Conservation (phyloP, 2,113 vertebrate species). For the Colinus virginianus region DNA sequence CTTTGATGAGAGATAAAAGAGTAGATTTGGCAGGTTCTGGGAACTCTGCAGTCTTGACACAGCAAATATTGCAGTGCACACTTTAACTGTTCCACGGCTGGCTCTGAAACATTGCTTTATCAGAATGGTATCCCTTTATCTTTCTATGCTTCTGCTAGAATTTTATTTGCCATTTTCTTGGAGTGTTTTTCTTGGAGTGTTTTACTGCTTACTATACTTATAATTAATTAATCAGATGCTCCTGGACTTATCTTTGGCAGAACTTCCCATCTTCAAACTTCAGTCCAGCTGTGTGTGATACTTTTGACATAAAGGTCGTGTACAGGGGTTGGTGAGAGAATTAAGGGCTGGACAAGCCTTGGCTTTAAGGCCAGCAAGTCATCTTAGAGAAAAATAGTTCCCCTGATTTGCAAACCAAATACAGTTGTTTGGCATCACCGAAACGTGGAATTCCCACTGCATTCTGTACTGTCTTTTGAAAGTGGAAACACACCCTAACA, state of each 20-base stretch:
- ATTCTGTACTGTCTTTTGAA: not conserved
- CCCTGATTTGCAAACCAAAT: not conserved
- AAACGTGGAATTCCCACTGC: not conserved
- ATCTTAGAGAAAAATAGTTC: not conserved
- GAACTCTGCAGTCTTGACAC: not conserved
- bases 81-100: not conserved
- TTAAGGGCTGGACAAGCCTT: not conserved
- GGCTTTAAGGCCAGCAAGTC: not conserved
- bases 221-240: not conserved
- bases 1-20: not conserved
- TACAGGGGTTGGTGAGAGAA: not conserved
- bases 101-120: not conserved
- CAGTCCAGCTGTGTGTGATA: not conserved
- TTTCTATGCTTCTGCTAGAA: not conserved
- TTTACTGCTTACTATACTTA: not conserved
- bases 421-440: not conserved
- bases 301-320: not conserved
- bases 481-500: not conserved
- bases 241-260: not conserved
- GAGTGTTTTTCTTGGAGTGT: not conserved
- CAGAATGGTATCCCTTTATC: not conserved
- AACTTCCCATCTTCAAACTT: not conserved
- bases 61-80: fast-evolving
- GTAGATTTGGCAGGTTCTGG: not conserved
- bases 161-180: not conserved